Evolutionary conservation across 2,888 invertebrate genomes (phyloP).

Genomic region (Synergus itoensis): DNA sequence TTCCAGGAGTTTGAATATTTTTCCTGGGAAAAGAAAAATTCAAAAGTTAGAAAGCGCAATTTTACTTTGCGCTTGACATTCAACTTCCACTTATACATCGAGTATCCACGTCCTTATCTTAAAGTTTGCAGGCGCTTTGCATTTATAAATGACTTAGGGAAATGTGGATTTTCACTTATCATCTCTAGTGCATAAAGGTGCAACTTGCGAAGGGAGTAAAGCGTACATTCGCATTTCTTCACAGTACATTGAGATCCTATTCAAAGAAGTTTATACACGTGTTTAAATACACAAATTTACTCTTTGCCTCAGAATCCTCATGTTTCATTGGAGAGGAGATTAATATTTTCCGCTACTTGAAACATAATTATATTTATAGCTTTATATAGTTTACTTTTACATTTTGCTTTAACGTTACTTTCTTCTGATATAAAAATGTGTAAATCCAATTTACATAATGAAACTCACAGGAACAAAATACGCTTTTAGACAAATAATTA

Average conservation of each 20-base stretch:
- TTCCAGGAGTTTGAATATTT: neutral
- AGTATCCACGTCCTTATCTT: slow-evolving; percentile 42
- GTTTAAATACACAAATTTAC: neutral
- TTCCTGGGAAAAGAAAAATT: slow-evolving; percentile 11
- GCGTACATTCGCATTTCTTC: neutral
- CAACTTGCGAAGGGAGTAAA: neutral
- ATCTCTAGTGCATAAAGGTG: slow-evolving; percentile 27
- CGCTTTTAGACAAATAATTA: neutral
- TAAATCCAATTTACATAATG: neutral
- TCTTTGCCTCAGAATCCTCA: neutral
- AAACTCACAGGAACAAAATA: neutral
- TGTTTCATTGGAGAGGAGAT: neutral
- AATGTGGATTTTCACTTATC: slow-evolving; percentile 50
- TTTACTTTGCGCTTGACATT: neutral
- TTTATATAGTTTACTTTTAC: neutral
- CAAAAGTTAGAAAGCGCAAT: neutral
- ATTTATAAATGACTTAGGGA: slow-evolving; percentile 47
- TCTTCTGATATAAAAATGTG: neutral
- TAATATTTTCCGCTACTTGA: neutral
- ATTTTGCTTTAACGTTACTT: neutral
- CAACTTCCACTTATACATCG: neutral
- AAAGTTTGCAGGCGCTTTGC: slow-evolving; percentile 46
- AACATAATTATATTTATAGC: neutral
- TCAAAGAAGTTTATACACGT: neutral
- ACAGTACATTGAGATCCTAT: neutral